Evolutionary conservation across 2,888 invertebrate species (phyloP).

Genomic region (Drosophila niveifrons): DNA sequence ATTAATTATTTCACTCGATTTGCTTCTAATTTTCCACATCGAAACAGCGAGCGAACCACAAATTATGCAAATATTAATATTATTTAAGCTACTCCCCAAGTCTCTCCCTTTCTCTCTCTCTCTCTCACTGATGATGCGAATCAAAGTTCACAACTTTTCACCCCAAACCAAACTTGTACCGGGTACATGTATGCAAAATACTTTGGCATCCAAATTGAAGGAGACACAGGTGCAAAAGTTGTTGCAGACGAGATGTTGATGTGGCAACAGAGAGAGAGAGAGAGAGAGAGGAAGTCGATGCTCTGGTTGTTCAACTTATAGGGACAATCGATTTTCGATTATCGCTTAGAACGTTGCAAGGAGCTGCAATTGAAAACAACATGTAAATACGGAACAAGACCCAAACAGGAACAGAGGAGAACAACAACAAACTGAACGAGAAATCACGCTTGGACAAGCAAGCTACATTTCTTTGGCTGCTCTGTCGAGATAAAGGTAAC

Average conservation of each 20-base stretch:
- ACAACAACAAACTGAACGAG: slow-evolving; percentile 40
- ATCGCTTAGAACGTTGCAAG: slow-evolving; percentile 28
- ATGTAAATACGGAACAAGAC: slow-evolving; percentile 36
- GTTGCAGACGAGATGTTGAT: not conserved
- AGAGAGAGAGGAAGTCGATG: not conserved
- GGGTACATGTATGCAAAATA: slow-evolving; percentile 51
- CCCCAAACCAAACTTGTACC: slow-evolving; percentile 29
- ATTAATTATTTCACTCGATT: slow-evolving; percentile 22
- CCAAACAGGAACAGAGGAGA: slow-evolving; percentile 13
- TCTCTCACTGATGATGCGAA: slow-evolving; percentile 20
- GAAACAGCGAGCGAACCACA: not conserved
- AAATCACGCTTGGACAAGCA: slow-evolving; percentile 16
- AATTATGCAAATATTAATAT: not conserved
- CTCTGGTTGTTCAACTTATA: slow-evolving; percentile 48
- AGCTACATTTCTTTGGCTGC: slow-evolving; percentile 32
- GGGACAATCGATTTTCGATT: slow-evolving; percentile 72
- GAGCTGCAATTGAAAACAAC: slow-evolving; percentile 50
- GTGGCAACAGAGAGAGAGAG: too few relatives aligned
- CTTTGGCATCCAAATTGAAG: slow-evolving; percentile 49
- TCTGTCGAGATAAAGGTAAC: slow-evolving; percentile 36
- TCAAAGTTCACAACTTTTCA: slow-evolving; percentile 47
- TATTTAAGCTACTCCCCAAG: not conserved
- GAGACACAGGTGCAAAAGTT: slow-evolving; percentile 9
- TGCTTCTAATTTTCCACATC: not conserved
- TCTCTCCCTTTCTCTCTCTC: too few relatives aligned